These are phyloP conservation scores for Pseudomyrmex cubaensis DNA, from an alignment of 1,140 invertebrate genomes.

Conservation along the genomic window DNA sequence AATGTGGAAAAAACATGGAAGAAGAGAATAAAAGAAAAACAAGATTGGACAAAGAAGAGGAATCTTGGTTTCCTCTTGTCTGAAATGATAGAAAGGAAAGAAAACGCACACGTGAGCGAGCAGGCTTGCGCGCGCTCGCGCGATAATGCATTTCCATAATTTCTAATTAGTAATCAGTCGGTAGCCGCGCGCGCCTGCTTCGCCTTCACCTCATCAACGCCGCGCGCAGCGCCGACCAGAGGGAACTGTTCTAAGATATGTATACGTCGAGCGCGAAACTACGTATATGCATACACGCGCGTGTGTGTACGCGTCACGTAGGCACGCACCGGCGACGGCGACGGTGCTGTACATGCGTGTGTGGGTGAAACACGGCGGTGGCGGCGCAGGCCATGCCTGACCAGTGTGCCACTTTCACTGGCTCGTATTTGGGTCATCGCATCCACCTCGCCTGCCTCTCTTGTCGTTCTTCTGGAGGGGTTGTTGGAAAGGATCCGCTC, in stretches of 20 bases:
- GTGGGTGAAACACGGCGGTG: slow-evolving; percentile 73
- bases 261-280: slow-evolving; percentile 5
- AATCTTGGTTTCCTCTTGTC: background rate
- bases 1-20: too few species aligned
- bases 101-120: slow-evolving; percentile 28
- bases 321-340: slow-evolving; percentile 26
- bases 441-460: slow-evolving; percentile 78
- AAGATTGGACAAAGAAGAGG: background rate
- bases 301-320: slow-evolving; percentile 44
- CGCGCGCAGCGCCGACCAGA: slow-evolving; percentile 23
- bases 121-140: background rate
- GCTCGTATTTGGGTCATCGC: slow-evolving; percentile 84
- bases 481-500: slow-evolving; percentile 67
- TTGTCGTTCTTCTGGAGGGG: slow-evolving; percentile 66
- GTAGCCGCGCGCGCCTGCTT: slow-evolving; percentile 72
- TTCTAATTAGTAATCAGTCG: slow-evolving; percentile 76
- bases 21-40: background rate
- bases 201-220: slow-evolving; percentile 74
- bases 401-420: slow-evolving; percentile 85
- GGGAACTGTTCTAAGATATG: slow-evolving; percentile 66
- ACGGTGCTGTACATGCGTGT: slow-evolving; percentile 21
- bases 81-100: slow-evolving; percentile 9
- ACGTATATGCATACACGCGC: slow-evolving; percentile 32
- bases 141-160: slow-evolving; percentile 72
- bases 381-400: slow-evolving; percentile 80